Evolutionary conservation across 2,888 invertebrate genomes (phyloP), one percentile per base, ranked within the genome.

Genomic region (Amblyjoppa fuscipennis): DNA sequence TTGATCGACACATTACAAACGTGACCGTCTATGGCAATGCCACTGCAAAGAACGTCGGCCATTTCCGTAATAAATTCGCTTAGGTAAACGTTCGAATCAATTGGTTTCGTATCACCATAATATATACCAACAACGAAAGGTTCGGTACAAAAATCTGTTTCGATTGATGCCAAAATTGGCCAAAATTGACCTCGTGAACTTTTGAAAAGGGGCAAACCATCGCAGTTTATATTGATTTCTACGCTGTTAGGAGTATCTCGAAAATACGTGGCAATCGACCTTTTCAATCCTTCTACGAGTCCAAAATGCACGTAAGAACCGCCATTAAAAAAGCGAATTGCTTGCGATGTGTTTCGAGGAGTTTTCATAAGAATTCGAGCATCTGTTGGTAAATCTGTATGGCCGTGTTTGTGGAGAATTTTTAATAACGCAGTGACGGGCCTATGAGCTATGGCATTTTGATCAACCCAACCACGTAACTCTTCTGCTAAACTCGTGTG

Each of bases 161-260:
- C 41, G 16, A 85, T 66, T 11, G 81, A 74, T 53, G 69, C 89
- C 34, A 89, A 79, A 79, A 89, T 86, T 61, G 89, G 90, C 88
- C 89, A 90, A 88, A 90, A 89, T 75, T 89, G 86, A 25, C 88
- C 88, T 74, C 80, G 71, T 2, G 89, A 88, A 66, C 88, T 88
- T 81, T 88, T 86, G 61, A 81, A 81, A 34, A 89, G 75, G 28
- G 89, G 89, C 68, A 90, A 78, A 11, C 90, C 89, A 77, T 90
- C 90, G 41, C 88, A 81, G 87, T 89, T 89, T 13, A 89, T 56
- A 69, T 87, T 83, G 6, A 87, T 74, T 45, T 66, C 69, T n/a
- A 87, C 45, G 11, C 13, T 49, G 53, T 81, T 34, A 20, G 85
- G 85, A 28, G 13, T 49, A 66, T 25, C 31, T 68, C 64, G 16